Percentiles rank a stretch among this genome's conserved stretches.
Evolutionary conservation across 30 jellyfish, hydroid and myxozoan species (phyloP).

Genomic region (Aurelia sp.): DNA sequence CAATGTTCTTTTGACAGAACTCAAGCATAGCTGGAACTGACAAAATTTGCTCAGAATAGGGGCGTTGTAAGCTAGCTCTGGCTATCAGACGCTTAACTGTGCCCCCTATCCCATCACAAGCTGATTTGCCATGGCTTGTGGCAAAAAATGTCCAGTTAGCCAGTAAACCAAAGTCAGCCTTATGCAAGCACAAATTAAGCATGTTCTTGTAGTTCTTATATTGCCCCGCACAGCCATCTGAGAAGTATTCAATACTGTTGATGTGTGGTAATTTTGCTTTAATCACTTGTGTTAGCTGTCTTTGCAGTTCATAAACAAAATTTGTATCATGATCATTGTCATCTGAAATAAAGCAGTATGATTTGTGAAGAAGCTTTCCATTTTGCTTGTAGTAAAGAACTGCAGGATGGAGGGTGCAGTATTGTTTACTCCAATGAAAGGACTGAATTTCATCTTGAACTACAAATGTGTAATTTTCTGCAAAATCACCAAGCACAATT

Average conservation of each 20-base stretch:
- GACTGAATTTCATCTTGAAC: background rate
- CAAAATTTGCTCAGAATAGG: background rate
- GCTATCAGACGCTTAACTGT: constrained; percentile 43
- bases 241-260: too few relatives aligned
- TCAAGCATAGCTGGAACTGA: constrained; percentile 11
- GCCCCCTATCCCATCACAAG: constrained; percentile 74
- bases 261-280: too few relatives aligned
- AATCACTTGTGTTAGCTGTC: background rate
- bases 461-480: background rate
- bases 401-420: background rate
- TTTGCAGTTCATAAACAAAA: background rate
- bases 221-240: background rate
- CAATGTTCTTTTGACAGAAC: constrained; percentile 19
- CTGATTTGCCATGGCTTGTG: constrained; percentile 74
- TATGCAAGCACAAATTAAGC: constrained; percentile 39
- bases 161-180: constrained; percentile 20
- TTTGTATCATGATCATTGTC: background rate
- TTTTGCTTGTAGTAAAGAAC: too few relatives aligned
- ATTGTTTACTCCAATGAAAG: background rate
- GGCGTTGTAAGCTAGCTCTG: background rate
- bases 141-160: constrained; percentile 72
- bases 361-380: too few relatives aligned
- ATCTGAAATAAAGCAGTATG: constrained; percentile 11
- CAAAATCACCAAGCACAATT: constrained; percentile 1
- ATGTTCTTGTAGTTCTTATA: constrained; percentile 19